Percentiles rank a stretch among this genome's conserved stretches.
Evolutionary conservation across 2,797 vertebrate species (phyloP).

Genomic region (Rhodeus uyekii): DNA sequence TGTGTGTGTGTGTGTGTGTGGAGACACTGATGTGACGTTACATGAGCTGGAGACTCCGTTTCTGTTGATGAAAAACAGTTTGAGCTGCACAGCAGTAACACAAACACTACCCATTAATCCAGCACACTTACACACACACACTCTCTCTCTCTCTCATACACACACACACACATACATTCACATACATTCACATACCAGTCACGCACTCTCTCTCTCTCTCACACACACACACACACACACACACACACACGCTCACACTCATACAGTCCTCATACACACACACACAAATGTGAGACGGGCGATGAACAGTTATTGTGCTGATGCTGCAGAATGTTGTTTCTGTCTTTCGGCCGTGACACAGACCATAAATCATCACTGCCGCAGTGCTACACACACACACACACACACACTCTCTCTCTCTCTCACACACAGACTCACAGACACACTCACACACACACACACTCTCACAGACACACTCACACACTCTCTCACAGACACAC

Average conservation of each 20-base stretch:
- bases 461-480: conserved; percentile 37
- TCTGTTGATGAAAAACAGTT: not conserved
- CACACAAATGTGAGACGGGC: conserved; percentile 26
- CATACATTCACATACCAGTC: not conserved
- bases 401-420: not conserved
- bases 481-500: conserved; percentile 27
- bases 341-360: conserved; percentile 77
- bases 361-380: conserved; percentile 82
- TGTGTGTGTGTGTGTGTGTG: too few species aligned
- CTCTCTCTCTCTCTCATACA: not conserved
- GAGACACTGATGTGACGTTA: too few species aligned
- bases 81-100: not conserved
- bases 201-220: not conserved
- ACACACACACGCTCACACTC: not conserved
- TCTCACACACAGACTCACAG: not conserved
- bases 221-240: not conserved
- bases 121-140: not conserved
- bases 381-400: conserved; percentile 64
- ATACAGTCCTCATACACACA: conserved; percentile 9
- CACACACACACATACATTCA: not conserved
- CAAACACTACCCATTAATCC: not conserved
- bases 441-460: not conserved
- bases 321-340: conserved; percentile 72
- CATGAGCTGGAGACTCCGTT: not conserved
- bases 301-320: conserved; percentile 66